A percentile compares a stretch with the other conserved stretches of the same genome.
Conservation (phyloP, 2,113 vertebrate genomes). For the Tapirus terrestris region DNA sequence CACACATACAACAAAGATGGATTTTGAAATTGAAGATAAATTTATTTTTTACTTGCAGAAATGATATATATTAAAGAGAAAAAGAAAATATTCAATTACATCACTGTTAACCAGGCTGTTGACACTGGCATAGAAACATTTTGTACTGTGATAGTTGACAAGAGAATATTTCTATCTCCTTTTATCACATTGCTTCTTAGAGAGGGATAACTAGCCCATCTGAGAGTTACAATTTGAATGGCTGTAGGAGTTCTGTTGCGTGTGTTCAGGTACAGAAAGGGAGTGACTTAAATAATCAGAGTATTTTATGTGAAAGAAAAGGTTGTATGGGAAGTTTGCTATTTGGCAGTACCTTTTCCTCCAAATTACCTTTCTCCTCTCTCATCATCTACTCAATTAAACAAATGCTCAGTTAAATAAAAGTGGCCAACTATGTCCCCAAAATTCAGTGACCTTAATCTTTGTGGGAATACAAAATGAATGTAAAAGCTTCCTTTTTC, state of each 20-base stretch:
- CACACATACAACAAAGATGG: background rate
- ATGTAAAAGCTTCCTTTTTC: background rate
- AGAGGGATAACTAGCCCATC: background rate
- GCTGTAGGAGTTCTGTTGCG: background rate
- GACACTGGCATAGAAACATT: background rate
- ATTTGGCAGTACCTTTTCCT: background rate
- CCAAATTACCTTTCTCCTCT: background rate
- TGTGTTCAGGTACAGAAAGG: background rate
- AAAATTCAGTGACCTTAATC: background rate
- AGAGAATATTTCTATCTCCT: background rate
- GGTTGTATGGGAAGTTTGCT: background rate
- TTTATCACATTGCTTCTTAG: background rate
- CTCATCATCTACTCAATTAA: background rate
- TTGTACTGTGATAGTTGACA: background rate
- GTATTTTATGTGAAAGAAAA: background rate
- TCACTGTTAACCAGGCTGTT: background rate
- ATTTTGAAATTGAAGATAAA: background rate
- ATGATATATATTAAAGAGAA: background rate
- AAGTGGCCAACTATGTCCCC: background rate
- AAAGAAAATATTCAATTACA: background rate
- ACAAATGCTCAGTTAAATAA: background rate
- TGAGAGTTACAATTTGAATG: background rate
- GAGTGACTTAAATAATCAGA: background rate
- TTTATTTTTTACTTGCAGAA: background rate
- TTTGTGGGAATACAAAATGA: background rate